A percentile compares a stretch with the other conserved stretches of the same genome.
These are phyloP conservation scores for Homalodisca vitripennis DNA, from an alignment of 1,140 invertebrate genomes.

Conservation along the genomic window DNA sequence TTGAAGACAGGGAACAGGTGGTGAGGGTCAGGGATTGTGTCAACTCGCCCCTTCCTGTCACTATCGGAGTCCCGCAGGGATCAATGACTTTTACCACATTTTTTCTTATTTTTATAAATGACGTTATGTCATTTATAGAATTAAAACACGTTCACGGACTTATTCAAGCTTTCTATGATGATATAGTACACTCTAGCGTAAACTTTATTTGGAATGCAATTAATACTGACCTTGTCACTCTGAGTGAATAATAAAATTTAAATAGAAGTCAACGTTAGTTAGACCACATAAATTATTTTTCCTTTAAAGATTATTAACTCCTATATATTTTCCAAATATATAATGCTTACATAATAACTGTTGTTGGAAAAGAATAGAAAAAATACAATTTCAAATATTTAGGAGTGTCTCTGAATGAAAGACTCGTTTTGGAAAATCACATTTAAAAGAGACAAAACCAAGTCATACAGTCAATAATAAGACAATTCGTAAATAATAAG, in stretches of 20 bases:
- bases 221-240: background rate
- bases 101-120: constrained; percentile 29
- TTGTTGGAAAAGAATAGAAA: background rate
- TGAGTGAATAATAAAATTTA: constrained; percentile 7
- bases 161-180: constrained; percentile 17
- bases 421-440: background rate
- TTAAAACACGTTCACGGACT: background rate
- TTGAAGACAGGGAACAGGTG: background rate
- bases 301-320: background rate
- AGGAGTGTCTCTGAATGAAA: background rate
- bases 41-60: constrained; percentile 4
- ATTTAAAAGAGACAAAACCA: background rate
- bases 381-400: background rate
- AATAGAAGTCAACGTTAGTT: constrained; percentile 12
- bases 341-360: background rate
- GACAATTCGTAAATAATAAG: no score
- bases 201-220: background rate
- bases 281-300: constrained; percentile 16
- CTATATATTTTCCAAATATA: background rate
- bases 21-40: background rate
- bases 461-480: no score
- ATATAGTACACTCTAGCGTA: background rate
- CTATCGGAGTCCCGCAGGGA: constrained; percentile 6
- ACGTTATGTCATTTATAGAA: background rate
- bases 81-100: constrained; percentile 1